Percentiles rank a stretch among this genome's conserved stretches.
Evolutionary conservation across 2,888 invertebrate species (phyloP).

Genomic region (Cryptophagus acutangulus): DNA sequence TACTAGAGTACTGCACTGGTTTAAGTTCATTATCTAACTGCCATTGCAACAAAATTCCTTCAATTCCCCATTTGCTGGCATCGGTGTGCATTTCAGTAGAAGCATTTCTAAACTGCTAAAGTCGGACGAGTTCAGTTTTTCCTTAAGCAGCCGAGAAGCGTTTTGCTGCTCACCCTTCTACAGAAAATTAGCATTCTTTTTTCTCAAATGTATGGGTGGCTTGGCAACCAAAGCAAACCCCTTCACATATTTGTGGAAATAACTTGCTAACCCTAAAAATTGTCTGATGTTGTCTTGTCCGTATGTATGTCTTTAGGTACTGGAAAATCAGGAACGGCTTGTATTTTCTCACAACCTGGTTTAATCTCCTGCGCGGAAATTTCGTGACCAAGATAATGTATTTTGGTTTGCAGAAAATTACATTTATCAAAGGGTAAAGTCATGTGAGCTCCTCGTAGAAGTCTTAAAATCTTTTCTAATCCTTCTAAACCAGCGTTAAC

Average conservation of each 20-base stretch:
- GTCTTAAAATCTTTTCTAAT: conserved; percentile 10
- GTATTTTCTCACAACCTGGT: conserved; percentile 21
- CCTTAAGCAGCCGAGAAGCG: too few relatives aligned
- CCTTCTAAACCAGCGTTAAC: conserved; percentile 13
- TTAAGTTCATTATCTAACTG: too few relatives aligned
- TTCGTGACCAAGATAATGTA: conserved; percentile 10
- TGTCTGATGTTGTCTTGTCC: conserved; percentile 23
- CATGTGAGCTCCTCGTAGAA: conserved; percentile 23
- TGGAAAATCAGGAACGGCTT: conserved; percentile 30
- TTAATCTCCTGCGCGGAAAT: conserved; percentile 11
- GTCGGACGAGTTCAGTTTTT: conserved; percentile 22
- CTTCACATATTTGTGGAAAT: too few relatives aligned
- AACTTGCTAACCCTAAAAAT: conserved; percentile 24
- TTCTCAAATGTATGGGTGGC: too few relatives aligned
- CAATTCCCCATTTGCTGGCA: conserved; percentile 27
- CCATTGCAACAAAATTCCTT: conserved; percentile 29
- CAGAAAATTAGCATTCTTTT: too few relatives aligned
- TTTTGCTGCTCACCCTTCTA: too few relatives aligned
- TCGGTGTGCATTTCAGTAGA: conserved; percentile 29
- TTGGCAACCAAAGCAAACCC: too few relatives aligned
- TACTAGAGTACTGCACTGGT: conserved; percentile 30
- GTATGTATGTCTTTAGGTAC: conserved; percentile 26
- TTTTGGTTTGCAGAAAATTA: conserved; percentile 11
- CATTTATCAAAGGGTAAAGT: conserved; percentile 13
- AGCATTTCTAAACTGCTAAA: conserved; percentile 23